Percentiles rank a stretch among this genome's conserved stretches.
phyloP scores from a whole-genome alignment of 2,797 vertebrate species.

The Phylloscopus collybita region DNA sequence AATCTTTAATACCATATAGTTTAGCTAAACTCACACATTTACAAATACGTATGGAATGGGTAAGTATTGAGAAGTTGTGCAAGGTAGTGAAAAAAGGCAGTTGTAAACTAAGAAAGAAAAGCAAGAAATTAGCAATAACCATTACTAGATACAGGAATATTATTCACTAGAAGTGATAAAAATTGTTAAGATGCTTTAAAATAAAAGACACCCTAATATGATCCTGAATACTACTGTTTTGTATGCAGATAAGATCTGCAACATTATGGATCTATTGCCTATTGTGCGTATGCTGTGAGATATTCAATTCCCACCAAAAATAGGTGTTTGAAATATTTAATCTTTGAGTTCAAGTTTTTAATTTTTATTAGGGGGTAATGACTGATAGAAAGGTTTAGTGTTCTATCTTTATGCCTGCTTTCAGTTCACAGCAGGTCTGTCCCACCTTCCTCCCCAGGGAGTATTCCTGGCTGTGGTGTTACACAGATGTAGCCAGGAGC shows the following conservation, averaged over 20 bases:
- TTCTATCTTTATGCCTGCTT: background rate
- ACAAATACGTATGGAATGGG: background rate
- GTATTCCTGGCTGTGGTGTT: background rate
- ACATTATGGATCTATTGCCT: background rate
- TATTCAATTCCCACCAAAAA: background rate
- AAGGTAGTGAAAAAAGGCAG: background rate
- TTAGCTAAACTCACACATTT: background rate
- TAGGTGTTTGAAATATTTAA: background rate
- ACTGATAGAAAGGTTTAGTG: background rate
- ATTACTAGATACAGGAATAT: background rate
- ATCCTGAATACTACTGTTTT: background rate
- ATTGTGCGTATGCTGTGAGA: background rate
- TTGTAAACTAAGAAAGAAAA: background rate
- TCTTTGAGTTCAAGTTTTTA: background rate
- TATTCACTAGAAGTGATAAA: background rate
- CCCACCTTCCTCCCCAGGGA: background rate
- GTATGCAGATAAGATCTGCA: background rate
- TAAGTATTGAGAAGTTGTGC: background rate
- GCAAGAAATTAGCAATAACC: background rate
- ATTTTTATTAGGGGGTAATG: background rate
- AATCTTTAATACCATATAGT: background rate
- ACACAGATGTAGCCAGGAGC: background rate
- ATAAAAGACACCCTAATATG: background rate
- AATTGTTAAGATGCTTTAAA: background rate
- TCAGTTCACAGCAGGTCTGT: background rate